These are phyloP conservation scores for Elephantulus edwardii DNA, from an alignment of 2,113 vertebrate genomes.

Conservation along the genomic window DNA sequence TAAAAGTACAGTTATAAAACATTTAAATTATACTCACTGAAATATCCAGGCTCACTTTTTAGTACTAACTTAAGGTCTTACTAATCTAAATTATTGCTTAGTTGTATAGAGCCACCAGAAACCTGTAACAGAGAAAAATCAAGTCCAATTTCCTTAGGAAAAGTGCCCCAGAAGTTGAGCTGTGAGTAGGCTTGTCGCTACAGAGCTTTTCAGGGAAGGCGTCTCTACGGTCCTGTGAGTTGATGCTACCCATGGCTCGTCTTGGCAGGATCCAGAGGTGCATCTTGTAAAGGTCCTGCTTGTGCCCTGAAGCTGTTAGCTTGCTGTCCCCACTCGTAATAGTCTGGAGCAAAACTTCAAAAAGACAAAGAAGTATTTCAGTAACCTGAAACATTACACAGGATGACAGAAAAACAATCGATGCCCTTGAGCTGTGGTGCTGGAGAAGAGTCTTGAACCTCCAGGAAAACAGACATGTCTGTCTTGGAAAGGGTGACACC, in stretches of 20 bases:
- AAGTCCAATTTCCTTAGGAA: constrained; percentile 73
- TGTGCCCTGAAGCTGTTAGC: constrained; percentile 90
- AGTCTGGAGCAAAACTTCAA: constrained; percentile 90
- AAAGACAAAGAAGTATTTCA: constrained; percentile 57
- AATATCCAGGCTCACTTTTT: constrained; percentile 53
- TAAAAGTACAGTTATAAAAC: constrained; percentile 75
- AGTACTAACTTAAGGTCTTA: constrained; percentile 75
- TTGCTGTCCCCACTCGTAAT: constrained; percentile 92
- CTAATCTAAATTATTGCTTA: constrained; percentile 77
- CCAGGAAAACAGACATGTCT: too few species aligned
- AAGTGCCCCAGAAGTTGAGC: constrained; percentile 62
- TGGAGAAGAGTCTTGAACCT: too few species aligned
- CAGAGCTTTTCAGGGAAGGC: constrained; percentile 54
- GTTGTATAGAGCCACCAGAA: constrained; percentile 75
- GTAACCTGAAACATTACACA: not conserved
- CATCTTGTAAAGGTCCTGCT: constrained; percentile 86
- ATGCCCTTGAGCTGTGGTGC: too few species aligned
- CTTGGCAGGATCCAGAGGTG: constrained; percentile 83
- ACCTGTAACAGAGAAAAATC: constrained; percentile 61
- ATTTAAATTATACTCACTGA: constrained; percentile 80
- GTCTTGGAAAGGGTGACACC: too few species aligned
- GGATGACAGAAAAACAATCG: too few species aligned
- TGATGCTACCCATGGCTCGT: constrained; percentile 82
- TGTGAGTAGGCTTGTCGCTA: constrained; percentile 55
- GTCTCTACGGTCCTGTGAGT: constrained; percentile 19